Percentiles rank a stretch among this genome's conserved stretches.
Conservation (phyloP, 2,797 vertebrate genomes). For the Forpus xanthops region DNA sequence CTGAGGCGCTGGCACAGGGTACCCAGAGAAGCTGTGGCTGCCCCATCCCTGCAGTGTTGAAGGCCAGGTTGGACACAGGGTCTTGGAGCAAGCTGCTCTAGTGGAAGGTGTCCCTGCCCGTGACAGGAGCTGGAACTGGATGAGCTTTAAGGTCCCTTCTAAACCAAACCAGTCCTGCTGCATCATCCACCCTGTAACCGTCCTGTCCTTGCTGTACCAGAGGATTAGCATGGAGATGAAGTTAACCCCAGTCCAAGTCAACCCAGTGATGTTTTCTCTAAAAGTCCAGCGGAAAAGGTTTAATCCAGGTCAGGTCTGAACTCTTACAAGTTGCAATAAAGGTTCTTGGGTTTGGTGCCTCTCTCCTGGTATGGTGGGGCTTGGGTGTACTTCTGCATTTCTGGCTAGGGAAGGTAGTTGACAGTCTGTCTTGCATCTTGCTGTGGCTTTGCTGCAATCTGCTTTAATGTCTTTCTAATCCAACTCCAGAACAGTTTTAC, state of each 20-base stretch:
- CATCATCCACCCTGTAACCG: neutral
- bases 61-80: neutral
- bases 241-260: neutral
- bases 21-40: neutral
- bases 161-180: neutral
- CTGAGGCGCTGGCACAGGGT: neutral
- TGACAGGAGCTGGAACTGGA: neutral
- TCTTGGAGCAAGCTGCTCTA: neutral
- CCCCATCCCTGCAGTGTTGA: neutral
- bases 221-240: neutral
- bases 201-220: neutral
- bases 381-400: neutral
- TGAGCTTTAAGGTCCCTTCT: neutral
- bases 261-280: no score
- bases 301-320: neutral
- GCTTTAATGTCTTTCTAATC: neutral
- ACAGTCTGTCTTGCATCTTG: neutral
- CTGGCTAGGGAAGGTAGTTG: neutral
- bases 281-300: neutral
- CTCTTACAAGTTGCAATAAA: neutral
- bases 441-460: neutral
- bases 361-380: neutral
- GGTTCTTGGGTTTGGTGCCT: neutral
- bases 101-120: neutral
- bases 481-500: neutral